Base-by-base conservation (phyloP, 2,888 invertebrate genomes). In the Pandemis corylana region DNA sequence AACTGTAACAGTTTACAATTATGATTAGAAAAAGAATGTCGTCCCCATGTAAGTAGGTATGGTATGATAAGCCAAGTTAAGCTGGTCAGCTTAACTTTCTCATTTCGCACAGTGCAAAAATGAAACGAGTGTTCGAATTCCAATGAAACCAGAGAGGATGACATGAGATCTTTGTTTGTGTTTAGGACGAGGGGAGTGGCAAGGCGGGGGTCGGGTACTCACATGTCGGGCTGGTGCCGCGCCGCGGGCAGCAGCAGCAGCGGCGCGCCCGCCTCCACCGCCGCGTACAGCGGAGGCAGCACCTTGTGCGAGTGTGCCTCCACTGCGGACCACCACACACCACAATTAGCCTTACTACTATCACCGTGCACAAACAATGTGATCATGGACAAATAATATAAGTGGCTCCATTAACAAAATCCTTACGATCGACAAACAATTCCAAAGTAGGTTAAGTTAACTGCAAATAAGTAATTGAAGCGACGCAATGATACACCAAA, bases 241-340 rank as follows among this genome's bases (percentile, higher is more conserved):
- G 82, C 77, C 77, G 89, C 83, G 78, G 86, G 85, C 80, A 84
- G 87, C 86, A 88, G 88, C 87, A 88, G 87, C 83, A 87, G 85
- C 66, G 81, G 83, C 77, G 79, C 83, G 81, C 81, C 83, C 78
- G 84, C 84, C 89, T 91, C 92, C 86, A 91, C 89, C 81, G 91
- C 90, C 84, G 92, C 92, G 90, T 88, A 92, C 89, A 92, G 91
- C 89, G 93, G 90, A 85, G 92, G 92, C 89, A 93, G 91, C 89
- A 87, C 92, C 90, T 87, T 88, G 90, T 89, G 90, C 84, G 90
- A 84, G 86, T 83, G 88, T 83, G 88, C 88, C 89, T 91, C 92
- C 89, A 84, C 92, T 91, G 91, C 89, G 86, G 87, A 89, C 83
- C 82, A 86, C 83, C 82, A 83, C 80, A 84, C 82, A 82, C 82